Evolutionary conservation across 2,797 vertebrate genomes (phyloP).

Genomic region (Micropoecilia bifurca): DNA sequence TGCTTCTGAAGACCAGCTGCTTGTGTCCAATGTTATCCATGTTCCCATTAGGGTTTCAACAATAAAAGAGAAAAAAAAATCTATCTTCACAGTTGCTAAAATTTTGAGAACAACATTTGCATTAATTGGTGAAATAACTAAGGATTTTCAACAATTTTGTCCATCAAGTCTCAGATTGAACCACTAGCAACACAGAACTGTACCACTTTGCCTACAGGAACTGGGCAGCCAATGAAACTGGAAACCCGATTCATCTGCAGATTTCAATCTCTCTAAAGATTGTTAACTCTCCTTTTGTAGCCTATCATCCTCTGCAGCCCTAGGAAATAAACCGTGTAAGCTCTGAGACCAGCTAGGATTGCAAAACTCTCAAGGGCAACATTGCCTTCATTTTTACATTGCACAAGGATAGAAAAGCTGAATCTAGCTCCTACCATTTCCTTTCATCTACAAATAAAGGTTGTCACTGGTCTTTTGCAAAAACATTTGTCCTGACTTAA

Average conservation of each 20-base stretch:
- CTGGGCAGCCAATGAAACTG: conserved; percentile 48
- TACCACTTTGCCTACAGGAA: conserved; percentile 31
- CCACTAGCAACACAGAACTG: conserved; percentile 51
- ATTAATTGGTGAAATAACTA: background rate
- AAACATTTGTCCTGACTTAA: background rate
- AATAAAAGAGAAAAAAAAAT: background rate
- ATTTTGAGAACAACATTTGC: background rate
- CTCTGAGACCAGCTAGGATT: conserved; percentile 29
- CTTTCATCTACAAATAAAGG: background rate
- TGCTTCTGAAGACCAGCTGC: background rate
- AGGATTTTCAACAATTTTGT: background rate
- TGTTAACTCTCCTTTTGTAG: conserved; percentile 40
- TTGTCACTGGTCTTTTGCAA: background rate
- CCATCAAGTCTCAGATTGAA: conserved; percentile 50
- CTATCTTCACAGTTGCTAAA: background rate
- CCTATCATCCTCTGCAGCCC: conserved; percentile 41
- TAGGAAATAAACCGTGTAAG: conserved; percentile 24
- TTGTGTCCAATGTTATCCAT: background rate
- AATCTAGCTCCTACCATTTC: background rate
- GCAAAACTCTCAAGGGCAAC: conserved; percentile 25
- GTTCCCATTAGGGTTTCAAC: background rate
- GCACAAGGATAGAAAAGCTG: background rate
- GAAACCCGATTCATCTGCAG: conserved; percentile 48
- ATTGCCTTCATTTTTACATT: conserved; percentile 15
- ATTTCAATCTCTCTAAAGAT: conserved; percentile 50